Conservation (phyloP, 2,888 invertebrate genomes). For the Hemistola chrysoprasaria region DNA sequence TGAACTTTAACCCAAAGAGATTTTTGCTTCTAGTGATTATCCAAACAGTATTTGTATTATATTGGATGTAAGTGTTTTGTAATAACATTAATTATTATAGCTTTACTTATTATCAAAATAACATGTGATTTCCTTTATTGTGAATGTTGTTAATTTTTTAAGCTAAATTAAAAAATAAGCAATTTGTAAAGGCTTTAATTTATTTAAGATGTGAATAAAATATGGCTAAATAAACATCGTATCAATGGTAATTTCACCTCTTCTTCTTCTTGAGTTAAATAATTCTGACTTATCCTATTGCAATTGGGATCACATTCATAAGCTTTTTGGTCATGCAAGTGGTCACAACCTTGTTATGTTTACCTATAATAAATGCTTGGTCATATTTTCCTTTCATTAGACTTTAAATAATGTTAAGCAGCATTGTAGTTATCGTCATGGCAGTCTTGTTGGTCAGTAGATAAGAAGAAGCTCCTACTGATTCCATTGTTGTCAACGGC, state of each 20-base stretch:
- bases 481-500: constrained; percentile 81
- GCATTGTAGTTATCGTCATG: constrained; percentile 25
- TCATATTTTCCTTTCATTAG: not conserved
- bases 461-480: constrained; percentile 79
- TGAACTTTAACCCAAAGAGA: not conserved
- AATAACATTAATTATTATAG: too few species aligned
- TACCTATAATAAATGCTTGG: constrained; percentile 24
- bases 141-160: constrained; percentile 20
- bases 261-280: too few species aligned
- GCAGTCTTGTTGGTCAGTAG: constrained; percentile 85
- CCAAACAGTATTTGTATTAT: not conserved
- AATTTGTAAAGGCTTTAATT: constrained; percentile 65
- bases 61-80: too few species aligned
- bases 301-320: constrained; percentile 42
- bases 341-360: too few species aligned
- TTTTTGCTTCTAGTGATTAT: too few species aligned
- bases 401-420: constrained; percentile 3
- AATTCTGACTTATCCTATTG: not conserved
- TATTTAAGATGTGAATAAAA: constrained; percentile 59
- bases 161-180: constrained; percentile 30
- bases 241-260: constrained; percentile 11
- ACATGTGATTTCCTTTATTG: too few species aligned
- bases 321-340: constrained; percentile 46
- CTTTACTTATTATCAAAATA: too few species aligned
- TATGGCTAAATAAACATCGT: constrained; percentile 27